Conservation (phyloP, 2,888 invertebrate genomes). For the Synergus gifuensis region DNA sequence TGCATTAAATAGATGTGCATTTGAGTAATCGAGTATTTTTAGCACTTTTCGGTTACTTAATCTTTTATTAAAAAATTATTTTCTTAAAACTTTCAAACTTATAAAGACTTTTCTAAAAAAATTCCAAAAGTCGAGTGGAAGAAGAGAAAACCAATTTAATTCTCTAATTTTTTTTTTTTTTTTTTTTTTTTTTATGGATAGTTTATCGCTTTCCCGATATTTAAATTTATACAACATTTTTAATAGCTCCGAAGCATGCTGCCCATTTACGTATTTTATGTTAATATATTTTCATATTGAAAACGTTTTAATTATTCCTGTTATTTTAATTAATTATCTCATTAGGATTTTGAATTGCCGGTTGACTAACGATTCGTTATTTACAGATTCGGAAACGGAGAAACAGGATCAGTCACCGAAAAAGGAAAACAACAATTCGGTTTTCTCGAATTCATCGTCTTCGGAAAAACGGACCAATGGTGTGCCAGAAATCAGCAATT, state of each 20-base stretch:
- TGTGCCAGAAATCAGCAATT: conserved; percentile 60
- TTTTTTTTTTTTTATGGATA: not conserved
- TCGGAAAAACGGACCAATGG: conserved; percentile 65
- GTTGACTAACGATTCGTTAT: conserved; percentile 24
- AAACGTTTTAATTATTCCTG: not conserved
- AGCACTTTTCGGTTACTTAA: not conserved
- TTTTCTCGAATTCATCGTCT: conserved; percentile 61
- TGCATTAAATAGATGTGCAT: conserved; percentile 21
- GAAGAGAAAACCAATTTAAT: not conserved
- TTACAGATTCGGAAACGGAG: conserved; percentile 50
- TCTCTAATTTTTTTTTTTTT: not conserved
- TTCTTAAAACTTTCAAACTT: not conserved
- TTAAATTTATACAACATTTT: not conserved
- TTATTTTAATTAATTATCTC: not conserved
- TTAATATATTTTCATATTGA: conserved; percentile 15
- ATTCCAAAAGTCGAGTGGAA: not conserved
- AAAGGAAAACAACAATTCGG: conserved; percentile 73
- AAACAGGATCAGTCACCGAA: conserved; percentile 54
- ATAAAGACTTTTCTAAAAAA: not conserved
- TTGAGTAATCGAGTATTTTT: conserved; percentile 19
- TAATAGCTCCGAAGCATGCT: conserved; percentile 46
- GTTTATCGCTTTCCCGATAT: not conserved
- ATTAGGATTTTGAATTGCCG: not conserved
- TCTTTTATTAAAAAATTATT: not conserved
- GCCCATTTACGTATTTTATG: conserved; percentile 1